Percentiles rank a stretch among this genome's conserved stretches.
Conservation (phyloP, 2,113 vertebrate genomes). For the Oreochromis tanganicae region DNA sequence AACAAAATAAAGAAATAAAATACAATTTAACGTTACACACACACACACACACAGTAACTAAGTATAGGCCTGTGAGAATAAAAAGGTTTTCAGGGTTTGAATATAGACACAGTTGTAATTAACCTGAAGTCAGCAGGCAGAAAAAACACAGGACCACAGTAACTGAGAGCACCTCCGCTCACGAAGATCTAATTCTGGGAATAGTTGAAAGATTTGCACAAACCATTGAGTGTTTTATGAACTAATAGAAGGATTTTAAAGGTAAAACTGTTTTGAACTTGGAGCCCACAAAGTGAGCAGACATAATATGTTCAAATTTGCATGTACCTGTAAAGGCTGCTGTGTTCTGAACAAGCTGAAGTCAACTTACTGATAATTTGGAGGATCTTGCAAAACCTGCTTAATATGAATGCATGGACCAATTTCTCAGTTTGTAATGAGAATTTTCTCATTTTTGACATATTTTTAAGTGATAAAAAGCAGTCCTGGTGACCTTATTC, state of each 20-base stretch:
- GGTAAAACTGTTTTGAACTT: background rate
- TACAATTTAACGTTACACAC: background rate
- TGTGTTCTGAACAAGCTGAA: background rate
- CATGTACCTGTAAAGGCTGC: background rate
- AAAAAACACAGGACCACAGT: background rate
- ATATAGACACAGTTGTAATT: background rate
- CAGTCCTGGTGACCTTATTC: background rate
- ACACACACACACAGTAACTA: background rate
- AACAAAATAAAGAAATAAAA: background rate
- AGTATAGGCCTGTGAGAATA: background rate
- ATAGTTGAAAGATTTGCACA: background rate
- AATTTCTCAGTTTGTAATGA: background rate
- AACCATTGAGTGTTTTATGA: background rate
- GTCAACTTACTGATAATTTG: background rate
- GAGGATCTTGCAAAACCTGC: background rate
- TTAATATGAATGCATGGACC: background rate
- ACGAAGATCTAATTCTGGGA: background rate
- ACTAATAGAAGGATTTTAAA: background rate
- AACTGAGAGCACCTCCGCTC: background rate
- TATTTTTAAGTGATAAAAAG: background rate
- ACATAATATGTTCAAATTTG: background rate
- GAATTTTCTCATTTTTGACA: background rate
- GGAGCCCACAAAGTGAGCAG: background rate
- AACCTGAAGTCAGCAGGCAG: background rate
- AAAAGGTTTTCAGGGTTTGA: background rate